Conservation (phyloP, 2,888 invertebrate genomes). For the Quadroppia sp. region DNA sequence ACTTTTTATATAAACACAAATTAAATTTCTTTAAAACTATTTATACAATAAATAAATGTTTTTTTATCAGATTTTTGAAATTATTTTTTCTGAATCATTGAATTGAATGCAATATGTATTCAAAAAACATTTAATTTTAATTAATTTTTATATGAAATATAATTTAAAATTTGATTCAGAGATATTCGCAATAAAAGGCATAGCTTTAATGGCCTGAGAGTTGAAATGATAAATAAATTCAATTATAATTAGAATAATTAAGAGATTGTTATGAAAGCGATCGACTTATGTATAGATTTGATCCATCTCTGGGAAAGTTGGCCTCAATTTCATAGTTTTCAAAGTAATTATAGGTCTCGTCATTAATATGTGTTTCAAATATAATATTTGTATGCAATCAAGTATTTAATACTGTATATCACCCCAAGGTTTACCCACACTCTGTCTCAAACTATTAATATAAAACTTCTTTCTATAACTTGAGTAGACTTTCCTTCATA, state of each 20-base stretch:
- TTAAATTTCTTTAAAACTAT: too few relatives aligned
- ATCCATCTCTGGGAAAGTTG: neutral
- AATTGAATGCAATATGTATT: too few relatives aligned
- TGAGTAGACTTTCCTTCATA: neutral
- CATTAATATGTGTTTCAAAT: neutral
- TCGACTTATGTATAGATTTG: neutral
- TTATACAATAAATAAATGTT: too few relatives aligned
- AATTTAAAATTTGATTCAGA: too few relatives aligned
- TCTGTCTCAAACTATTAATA: slow-evolving; percentile 18
- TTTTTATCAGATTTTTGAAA: too few relatives aligned
- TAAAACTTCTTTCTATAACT: neutral
- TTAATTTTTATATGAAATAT: too few relatives aligned
- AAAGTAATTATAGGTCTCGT: slow-evolving; percentile 13
- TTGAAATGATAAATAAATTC: too few relatives aligned
- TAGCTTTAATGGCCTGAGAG: too few relatives aligned
- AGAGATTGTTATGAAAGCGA: neutral
- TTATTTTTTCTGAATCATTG: too few relatives aligned
- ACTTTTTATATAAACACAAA: too few relatives aligned
- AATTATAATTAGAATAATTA: neutral
- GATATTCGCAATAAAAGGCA: too few relatives aligned
- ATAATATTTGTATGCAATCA: slow-evolving; percentile 4
- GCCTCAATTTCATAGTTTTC: neutral
- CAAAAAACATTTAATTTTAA: too few relatives aligned
- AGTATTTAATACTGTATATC: slow-evolving; percentile 2
- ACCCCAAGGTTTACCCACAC: slow-evolving; percentile 25